phyloP scores from a whole-genome alignment of 2,113 vertebrate species.

The Diadophis punctatus region DNA sequence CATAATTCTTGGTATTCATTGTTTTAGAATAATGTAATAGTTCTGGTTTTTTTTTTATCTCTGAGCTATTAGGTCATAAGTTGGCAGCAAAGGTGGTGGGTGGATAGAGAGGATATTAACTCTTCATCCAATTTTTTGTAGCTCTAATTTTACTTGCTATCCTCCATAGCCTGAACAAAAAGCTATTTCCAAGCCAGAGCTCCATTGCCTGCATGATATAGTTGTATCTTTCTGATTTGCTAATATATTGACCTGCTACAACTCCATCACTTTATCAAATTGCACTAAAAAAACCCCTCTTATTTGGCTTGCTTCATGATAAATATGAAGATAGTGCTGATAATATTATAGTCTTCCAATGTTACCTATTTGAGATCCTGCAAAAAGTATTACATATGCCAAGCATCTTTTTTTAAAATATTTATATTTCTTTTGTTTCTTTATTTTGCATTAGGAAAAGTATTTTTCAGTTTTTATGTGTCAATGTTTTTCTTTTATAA shows the following conservation, averaged over 20 bases:
- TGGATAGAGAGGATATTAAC: not conserved
- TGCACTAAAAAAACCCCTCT: not conserved
- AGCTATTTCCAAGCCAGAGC: not conserved
- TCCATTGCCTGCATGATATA: not conserved
- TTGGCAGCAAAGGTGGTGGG: not conserved
- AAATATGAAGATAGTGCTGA: not conserved
- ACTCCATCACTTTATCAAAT: not conserved
- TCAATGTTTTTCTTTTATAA: not conserved
- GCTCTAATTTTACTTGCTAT: not conserved
- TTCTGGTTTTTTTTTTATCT: not conserved
- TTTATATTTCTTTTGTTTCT: not conserved
- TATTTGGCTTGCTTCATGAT: not conserved
- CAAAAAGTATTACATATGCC: not conserved
- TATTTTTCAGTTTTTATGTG: not conserved
- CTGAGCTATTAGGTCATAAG: not conserved
- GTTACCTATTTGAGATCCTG: not conserved
- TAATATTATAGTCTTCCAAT: not conserved
- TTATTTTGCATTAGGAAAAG: not conserved
- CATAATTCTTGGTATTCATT: not conserved
- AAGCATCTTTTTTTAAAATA: not conserved
- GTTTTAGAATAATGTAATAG: not conserved
- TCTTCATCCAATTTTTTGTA: not conserved
- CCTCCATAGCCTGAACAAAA: not conserved
- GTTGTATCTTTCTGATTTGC: not conserved
- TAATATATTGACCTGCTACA: not conserved